A percentile compares a stretch with the other conserved stretches of the same genome.
Evolutionary conservation across 2,113 vertebrate genomes (phyloP).

Genomic region (Spea multiplicata): DNA sequence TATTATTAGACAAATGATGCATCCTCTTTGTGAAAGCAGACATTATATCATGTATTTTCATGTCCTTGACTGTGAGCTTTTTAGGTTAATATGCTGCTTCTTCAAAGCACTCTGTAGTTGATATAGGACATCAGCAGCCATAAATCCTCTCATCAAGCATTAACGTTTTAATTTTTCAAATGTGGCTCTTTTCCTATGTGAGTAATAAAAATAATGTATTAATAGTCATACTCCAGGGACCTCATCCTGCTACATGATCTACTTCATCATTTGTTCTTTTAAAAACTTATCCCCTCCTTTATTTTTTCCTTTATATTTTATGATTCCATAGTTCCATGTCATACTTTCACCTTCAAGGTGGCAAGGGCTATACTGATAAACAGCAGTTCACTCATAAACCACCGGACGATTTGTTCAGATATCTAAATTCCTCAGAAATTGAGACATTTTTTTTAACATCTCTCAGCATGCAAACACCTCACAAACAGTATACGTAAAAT

Average conservation of each 20-base stretch:
- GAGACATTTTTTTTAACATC: too few relatives aligned
- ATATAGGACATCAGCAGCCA: slow-evolving; percentile 52
- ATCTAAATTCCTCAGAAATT: too few relatives aligned
- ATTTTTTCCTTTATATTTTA: slow-evolving; percentile 17
- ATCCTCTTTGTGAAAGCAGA: slow-evolving; percentile 4
- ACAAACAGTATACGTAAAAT: too few relatives aligned
- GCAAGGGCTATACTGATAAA: background rate
- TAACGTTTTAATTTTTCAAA: slow-evolving; percentile 68
- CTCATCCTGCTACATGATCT: slow-evolving; percentile 57
- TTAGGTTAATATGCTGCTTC: slow-evolving; percentile 37
- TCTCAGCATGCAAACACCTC: too few relatives aligned
- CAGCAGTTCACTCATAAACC: too few relatives aligned
- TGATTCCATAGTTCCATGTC: background rate
- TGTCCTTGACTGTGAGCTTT: slow-evolving; percentile 46
- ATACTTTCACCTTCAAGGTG: slow-evolving; percentile 15
- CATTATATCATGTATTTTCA: slow-evolving; percentile 5
- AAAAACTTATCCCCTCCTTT: slow-evolving; percentile 54
- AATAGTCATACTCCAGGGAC: slow-evolving; percentile 59
- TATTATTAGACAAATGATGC: background rate
- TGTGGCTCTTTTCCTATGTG: slow-evolving; percentile 59
- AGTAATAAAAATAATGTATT: slow-evolving; percentile 68
- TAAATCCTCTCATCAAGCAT: slow-evolving; percentile 63
- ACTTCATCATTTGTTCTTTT: slow-evolving; percentile 66
- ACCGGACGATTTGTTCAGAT: too few relatives aligned
- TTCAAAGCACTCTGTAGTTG: slow-evolving; percentile 52